phyloP scores from a whole-genome alignment of 2,797 vertebrate genomes.

The Ciconia nigra region DNA sequence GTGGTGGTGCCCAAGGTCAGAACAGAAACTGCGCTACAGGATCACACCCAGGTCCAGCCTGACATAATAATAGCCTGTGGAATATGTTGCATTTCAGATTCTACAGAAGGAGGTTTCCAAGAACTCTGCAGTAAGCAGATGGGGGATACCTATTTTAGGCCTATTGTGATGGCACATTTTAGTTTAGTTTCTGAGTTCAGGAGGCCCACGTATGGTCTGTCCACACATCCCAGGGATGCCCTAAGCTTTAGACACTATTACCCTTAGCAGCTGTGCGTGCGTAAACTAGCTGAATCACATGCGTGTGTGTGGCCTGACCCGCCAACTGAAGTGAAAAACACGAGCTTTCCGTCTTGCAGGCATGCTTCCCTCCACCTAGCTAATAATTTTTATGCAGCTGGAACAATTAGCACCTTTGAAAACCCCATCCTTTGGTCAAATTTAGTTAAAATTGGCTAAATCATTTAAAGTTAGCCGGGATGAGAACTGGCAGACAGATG shows the following conservation, averaged over 20 bases:
- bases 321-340: background rate
- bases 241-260: background rate
- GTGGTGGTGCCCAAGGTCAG: background rate
- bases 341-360: background rate
- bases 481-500: rapidly evolving
- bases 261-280: rapidly evolving
- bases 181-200: background rate
- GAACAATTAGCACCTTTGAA: background rate
- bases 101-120: background rate
- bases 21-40: background rate
- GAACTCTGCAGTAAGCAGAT: background rate
- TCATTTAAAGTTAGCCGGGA: rapidly evolving
- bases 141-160: background rate
- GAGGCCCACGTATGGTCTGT: background rate
- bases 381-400: background rate
- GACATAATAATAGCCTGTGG: background rate
- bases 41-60: background rate
- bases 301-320: background rate
- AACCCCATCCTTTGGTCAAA: background rate
- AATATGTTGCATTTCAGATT: background rate
- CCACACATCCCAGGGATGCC: too few species aligned
- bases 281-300: rapidly evolving
- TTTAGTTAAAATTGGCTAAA: background rate
- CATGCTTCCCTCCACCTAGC: background rate
- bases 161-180: background rate